A percentile compares a stretch with the other conserved stretches of the same genome.
phyloP scores from a whole-genome alignment of 2,113 vertebrate species.

The Pavo muticus region DNA sequence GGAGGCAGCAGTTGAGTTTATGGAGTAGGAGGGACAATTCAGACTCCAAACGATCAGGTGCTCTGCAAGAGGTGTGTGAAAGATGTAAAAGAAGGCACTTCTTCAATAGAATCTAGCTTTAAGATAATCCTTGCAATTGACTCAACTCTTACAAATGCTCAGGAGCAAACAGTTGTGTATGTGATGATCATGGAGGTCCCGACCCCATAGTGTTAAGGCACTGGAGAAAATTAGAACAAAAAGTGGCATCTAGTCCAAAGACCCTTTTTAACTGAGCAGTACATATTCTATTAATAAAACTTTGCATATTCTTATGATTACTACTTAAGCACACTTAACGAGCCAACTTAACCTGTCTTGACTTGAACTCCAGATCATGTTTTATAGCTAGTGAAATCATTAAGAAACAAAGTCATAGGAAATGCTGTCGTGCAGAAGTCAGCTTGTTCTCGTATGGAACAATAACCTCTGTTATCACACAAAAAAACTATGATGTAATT shows the following conservation, averaged over 20 bases:
- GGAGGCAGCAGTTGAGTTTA: not conserved
- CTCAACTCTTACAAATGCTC: not conserved
- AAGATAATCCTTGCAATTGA: not conserved
- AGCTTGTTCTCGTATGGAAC: not conserved
- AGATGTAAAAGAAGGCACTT: not conserved
- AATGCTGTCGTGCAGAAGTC: not conserved
- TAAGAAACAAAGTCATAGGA: not conserved
- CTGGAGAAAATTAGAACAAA: not conserved
- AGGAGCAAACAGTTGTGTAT: rapidly evolving
- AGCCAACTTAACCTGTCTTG: not conserved
- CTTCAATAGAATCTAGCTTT: not conserved
- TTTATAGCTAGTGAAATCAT: not conserved
- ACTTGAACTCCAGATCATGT: not conserved
- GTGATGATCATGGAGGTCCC: not conserved
- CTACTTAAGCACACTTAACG: not conserved
- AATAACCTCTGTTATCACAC: not conserved
- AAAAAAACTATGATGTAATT: not conserved
- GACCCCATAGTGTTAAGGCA: not conserved
- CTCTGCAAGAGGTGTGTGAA: not conserved
- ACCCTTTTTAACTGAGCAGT: not conserved
- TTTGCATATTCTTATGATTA: not conserved
- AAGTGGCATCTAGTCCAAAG: not conserved
- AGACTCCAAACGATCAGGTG: not conserved
- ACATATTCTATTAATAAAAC: not conserved
- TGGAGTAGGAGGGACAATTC: not conserved